phyloP scores from a whole-genome alignment of 1,140 invertebrate genomes.

The Saccostrea glomerata region DNA sequence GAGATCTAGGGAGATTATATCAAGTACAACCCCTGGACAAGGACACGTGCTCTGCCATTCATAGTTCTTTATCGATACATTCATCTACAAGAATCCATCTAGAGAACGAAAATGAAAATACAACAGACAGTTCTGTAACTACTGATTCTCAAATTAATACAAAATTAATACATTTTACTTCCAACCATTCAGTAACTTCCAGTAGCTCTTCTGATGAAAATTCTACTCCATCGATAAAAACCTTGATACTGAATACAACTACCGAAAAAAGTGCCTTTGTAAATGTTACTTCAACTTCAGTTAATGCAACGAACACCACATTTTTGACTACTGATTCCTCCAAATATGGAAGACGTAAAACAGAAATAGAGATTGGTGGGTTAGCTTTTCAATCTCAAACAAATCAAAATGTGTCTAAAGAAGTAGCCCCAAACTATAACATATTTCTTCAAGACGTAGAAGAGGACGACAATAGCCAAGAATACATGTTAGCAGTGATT shows the following conservation, averaged over 20 bases:
- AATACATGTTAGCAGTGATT: slow-evolving; percentile 55
- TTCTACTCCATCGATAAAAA: neutral
- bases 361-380: neutral
- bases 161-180: neutral
- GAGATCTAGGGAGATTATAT: neutral
- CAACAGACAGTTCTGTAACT: neutral
- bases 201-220: neutral
- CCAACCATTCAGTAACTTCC: neutral
- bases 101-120: neutral
- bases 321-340: neutral
- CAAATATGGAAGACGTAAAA: neutral
- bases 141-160: neutral
- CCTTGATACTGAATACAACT: neutral
- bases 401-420: neutral
- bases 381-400: neutral
- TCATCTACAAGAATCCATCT: neutral
- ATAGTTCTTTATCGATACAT: neutral
- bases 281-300: neutral
- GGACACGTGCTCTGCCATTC: neutral
- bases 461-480: slow-evolving; percentile 44
- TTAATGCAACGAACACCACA: neutral
- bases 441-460: slow-evolving; percentile 49
- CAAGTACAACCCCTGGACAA: neutral
- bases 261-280: slow-evolving; percentile 22
- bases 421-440: slow-evolving; percentile 31